Base-by-base conservation (phyloP, 2,888 invertebrate species). In the Drosophila testacea region DNA sequence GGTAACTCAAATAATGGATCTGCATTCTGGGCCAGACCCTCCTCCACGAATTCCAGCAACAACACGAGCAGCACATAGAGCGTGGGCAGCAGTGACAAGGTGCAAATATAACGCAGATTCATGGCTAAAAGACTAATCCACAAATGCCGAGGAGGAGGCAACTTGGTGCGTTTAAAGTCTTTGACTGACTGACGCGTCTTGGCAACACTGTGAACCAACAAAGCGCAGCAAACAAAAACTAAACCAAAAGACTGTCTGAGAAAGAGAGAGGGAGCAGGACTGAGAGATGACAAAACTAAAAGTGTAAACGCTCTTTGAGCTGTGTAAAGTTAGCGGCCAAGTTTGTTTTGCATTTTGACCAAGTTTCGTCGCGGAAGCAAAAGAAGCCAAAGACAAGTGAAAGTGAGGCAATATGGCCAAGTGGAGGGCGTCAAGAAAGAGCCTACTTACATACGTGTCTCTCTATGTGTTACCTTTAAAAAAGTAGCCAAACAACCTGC, bases 1-100 rank as follows among this genome's bases (percentile, higher is more conserved):
- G 97, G 97, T 61, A 97, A 91, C 88, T 97, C 96, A 88, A 96
- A 95, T 0, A 94, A 88, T 11, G 95, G 94, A 81, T 94, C 94
- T 44, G 93, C 91, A 70, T 86, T 90, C 63, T 92, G 91, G 7
- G 91, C 90, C 56, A 88, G 50, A n/a, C 88, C 88, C 59, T 90
- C 79, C 52, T 91, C 92, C 59, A 90, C 85, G 54, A 86, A 83
- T 16, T 91, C 91, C 69, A 87, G 71, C 64, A 92, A 73, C 47
- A 92, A 75, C 34, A 91, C 83, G 47, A 92, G 77, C 56, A 92
- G 67, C 62, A 92, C 90, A 62, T 88, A 91, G 4, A 91, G 65
- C 13, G 90, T 88, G 46, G 92, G 91, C 56, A 92, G 73, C 44
- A 91, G 67, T 36, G 92, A 88, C 46, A 91, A 50, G 4, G 91